phyloP scores from a whole-genome alignment of 2,888 invertebrate species.

The Dynastes grantii region DNA sequence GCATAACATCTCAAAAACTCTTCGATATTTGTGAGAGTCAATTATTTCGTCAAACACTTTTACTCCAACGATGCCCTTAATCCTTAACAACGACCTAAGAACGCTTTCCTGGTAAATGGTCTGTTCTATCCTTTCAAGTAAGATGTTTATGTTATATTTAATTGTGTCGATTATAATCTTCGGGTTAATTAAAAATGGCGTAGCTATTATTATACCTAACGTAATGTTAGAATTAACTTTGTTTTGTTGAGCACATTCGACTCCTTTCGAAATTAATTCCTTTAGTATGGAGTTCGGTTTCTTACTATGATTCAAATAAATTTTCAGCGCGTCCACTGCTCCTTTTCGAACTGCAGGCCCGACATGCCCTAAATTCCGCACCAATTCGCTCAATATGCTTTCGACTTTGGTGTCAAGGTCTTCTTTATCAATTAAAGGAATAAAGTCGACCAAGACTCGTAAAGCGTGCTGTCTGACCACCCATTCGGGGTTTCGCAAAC shows the following conservation, averaged over 20 bases:
- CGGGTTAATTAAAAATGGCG: slow-evolving; percentile 77
- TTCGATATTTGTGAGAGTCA: slow-evolving; percentile 68
- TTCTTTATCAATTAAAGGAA: slow-evolving; percentile 79
- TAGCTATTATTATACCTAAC: slow-evolving; percentile 78
- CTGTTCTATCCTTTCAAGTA: slow-evolving; percentile 71
- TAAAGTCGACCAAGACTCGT: slow-evolving; percentile 83
- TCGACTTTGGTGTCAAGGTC: slow-evolving; percentile 80
- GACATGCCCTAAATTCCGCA: slow-evolving; percentile 85
- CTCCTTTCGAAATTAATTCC: slow-evolving; percentile 78
- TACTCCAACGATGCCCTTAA: slow-evolving; percentile 79
- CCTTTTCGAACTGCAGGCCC: slow-evolving; percentile 88
- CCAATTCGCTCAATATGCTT: slow-evolving; percentile 77
- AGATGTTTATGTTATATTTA: slow-evolving; percentile 65
- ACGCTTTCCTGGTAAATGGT: slow-evolving; percentile 77
- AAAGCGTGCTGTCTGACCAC: slow-evolving; percentile 88
- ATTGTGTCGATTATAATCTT: slow-evolving; percentile 71
- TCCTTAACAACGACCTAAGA: slow-evolving; percentile 79
- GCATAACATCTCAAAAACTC: slow-evolving; percentile 76
- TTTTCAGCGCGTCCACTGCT: slow-evolving; percentile 82
- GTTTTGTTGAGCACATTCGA: slow-evolving; percentile 75
- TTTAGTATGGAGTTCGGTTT: slow-evolving; percentile 79
- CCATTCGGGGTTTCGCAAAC: slow-evolving; percentile 86
- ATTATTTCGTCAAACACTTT: slow-evolving; percentile 76
- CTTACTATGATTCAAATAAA: slow-evolving; percentile 80
- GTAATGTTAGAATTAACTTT: slow-evolving; percentile 74